Conservation (phyloP, 92 coral and sea anemone species). For the Epizoanthus fatuus region DNA sequence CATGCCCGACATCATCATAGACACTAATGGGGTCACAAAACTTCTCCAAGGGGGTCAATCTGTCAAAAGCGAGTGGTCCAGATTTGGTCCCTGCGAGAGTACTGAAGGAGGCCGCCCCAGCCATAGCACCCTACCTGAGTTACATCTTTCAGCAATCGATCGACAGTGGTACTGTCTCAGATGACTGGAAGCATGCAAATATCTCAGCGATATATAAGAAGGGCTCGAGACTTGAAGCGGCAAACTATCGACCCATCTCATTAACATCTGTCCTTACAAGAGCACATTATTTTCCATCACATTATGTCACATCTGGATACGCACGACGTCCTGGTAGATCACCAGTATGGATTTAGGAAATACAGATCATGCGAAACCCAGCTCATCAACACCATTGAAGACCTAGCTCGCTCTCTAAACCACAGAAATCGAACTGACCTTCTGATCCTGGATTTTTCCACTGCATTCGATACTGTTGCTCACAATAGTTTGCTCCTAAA, state of each 20-base stretch:
- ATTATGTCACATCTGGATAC: slow-evolving; percentile 48
- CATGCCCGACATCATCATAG: no score
- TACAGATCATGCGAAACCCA: no score
- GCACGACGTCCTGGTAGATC: slow-evolving; percentile 13
- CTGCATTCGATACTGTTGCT: no score
- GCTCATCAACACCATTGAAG: no score
- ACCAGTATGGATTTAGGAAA: no score
- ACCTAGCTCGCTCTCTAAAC: no score
- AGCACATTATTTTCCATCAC: slow-evolving; percentile 46
- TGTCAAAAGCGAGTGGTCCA: slow-evolving; percentile 49
- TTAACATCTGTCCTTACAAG: slow-evolving; percentile 50
- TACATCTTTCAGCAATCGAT: slow-evolving; percentile 53
- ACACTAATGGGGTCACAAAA: slow-evolving; percentile 7
- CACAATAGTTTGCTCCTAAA: no score
- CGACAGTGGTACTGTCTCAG: slow-evolving; percentile 38
- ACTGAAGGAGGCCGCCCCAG: slow-evolving; percentile 53
- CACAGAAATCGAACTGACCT: no score
- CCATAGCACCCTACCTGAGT: slow-evolving; percentile 44
- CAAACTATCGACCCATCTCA: slow-evolving; percentile 43
- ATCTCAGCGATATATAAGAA: slow-evolving; percentile 46
- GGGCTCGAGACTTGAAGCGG: slow-evolving; percentile 30
- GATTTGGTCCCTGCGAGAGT: slow-evolving; percentile 32
- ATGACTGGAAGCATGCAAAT: slow-evolving; percentile 57
- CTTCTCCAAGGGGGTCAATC: slow-evolving; percentile 20
- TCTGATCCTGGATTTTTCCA: no score